Conservation (phyloP, 2,113 vertebrate species). For the Centropus unirufus region DNA sequence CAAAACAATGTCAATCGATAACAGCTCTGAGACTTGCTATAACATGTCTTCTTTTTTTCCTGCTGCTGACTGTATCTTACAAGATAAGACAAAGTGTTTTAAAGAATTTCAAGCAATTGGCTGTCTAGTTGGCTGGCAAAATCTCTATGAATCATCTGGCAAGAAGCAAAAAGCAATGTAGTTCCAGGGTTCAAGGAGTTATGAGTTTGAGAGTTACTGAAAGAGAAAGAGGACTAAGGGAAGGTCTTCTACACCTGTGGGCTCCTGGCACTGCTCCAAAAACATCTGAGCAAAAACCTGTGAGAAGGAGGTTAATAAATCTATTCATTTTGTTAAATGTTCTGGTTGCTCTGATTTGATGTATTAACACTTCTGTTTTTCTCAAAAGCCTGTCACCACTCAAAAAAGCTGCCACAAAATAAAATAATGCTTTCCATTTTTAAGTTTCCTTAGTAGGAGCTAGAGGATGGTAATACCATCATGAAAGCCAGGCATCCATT, state of each 20-base stretch:
- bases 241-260: neutral
- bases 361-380: neutral
- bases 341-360: neutral
- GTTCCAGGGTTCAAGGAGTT: neutral
- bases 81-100: neutral
- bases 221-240: neutral
- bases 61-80: neutral
- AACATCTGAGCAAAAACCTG: conserved; percentile 4
- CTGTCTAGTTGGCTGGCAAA: neutral
- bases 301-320: neutral
- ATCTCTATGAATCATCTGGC: neutral
- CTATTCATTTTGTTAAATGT: neutral
- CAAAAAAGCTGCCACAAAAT: neutral
- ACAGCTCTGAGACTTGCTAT: neutral
- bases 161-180: neutral
- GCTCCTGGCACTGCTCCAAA: neutral
- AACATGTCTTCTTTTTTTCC: neutral
- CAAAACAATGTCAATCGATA: neutral
- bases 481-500: neutral
- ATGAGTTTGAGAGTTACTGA: neutral
- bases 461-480: neutral
- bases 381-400: neutral
- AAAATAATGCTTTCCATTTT: neutral
- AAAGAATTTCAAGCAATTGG: neutral
- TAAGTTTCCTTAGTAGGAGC: neutral